Percentiles rank a stretch among this genome's conserved stretches.
These are phyloP conservation scores for Camponotus pennsylvanicus DNA, from an alignment of 1,140 invertebrate species.

Conservation along the genomic window DNA sequence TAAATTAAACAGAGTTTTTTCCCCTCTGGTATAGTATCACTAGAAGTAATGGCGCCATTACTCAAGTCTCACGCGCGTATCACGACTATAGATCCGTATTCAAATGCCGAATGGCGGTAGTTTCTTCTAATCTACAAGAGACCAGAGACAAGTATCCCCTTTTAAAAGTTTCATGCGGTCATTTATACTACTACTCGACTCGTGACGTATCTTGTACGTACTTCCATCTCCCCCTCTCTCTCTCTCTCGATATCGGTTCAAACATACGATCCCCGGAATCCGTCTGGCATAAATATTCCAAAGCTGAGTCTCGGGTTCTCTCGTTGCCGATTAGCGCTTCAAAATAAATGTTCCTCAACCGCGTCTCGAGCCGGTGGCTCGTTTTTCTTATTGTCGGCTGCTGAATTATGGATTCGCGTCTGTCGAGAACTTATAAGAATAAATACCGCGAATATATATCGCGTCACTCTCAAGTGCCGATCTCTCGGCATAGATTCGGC, in stretches of 20 bases:
- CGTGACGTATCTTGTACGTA: constrained; percentile 51
- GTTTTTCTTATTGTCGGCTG: constrained; percentile 55
- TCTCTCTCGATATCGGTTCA: constrained; percentile 21
- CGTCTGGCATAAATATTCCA: constrained; percentile 55
- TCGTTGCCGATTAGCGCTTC: constrained; percentile 48
- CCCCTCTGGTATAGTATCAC: neutral
- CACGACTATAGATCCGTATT: constrained; percentile 34
- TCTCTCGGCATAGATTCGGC: neutral
- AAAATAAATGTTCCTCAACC: constrained; percentile 60
- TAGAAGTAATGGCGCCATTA: constrained; percentile 26
- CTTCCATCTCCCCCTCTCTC: too few relatives aligned
- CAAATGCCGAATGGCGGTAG: constrained; percentile 20
- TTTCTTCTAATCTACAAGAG: constrained; percentile 48
- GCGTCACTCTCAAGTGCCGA: constrained; percentile 1
- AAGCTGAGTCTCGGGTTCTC: constrained; percentile 17
- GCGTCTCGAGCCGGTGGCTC: constrained; percentile 28
- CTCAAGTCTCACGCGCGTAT: constrained; percentile 29
- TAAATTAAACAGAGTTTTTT: neutral
- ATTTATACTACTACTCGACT: constrained; percentile 54
- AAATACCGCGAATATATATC: constrained; percentile 55
- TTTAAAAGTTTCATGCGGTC: constrained; percentile 57
- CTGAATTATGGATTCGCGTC: constrained; percentile 57
- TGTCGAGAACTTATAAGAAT: constrained; percentile 58
- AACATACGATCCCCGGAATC: constrained; percentile 49
- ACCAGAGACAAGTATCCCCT: neutral